Percentiles rank a stretch among this genome's conserved stretches.
Evolutionary conservation across 23 tunicate genomes (phyloP).

Genomic region (Halocynthia roretzi): DNA sequence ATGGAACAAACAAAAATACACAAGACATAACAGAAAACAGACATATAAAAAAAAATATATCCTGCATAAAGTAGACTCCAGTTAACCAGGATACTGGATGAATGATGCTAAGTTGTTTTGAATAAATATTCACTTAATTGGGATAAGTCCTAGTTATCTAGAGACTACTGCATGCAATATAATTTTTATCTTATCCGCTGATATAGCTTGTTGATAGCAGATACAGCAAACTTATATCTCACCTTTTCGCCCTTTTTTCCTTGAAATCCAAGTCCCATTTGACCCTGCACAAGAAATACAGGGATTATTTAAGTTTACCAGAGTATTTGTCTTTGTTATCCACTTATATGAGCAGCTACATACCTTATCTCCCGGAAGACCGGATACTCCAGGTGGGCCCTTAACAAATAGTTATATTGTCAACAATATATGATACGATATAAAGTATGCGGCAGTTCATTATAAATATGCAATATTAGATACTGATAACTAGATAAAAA

Average conservation of each 20-base stretch:
- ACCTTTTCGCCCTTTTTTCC: conserved; percentile 86
- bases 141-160: too few species aligned
- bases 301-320: neutral
- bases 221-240: conserved; percentile 1
- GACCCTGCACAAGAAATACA: conserved; percentile 34
- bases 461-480: neutral
- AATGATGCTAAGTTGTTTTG: too few species aligned
- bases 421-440: neutral
- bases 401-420: conserved; percentile 8
- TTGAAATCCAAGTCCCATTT: conserved; percentile 46
- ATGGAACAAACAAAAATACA: too few species aligned
- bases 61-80: neutral
- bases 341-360: neutral
- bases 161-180: neutral
- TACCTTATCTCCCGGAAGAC: conserved; percentile 53
- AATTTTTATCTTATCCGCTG: neutral
- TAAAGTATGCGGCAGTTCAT: neutral
- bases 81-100: too few species aligned
- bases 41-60: neutral
- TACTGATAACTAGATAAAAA: neutral
- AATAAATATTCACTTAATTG: too few species aligned
- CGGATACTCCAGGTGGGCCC: conserved; percentile 72
- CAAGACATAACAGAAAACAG: neutral
- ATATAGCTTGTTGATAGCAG: neutral
- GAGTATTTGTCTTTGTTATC: neutral